These are phyloP conservation scores for Hapalemur alaotrensis DNA, from an alignment of 2,797 vertebrate species.

Conservation along the genomic window DNA sequence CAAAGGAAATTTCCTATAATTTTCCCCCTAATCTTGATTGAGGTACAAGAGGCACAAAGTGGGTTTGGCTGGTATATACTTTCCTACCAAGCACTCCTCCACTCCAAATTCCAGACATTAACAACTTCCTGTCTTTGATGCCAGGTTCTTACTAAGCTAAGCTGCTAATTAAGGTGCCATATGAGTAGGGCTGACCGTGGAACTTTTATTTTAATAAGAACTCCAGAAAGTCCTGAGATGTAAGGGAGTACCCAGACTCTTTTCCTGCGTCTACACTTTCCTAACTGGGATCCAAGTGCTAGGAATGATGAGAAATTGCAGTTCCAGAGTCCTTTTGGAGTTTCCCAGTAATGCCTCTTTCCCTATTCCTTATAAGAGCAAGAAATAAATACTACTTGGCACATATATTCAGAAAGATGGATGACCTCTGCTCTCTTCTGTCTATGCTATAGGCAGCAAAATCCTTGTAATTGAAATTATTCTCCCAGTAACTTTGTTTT, in stretches of 20 bases:
- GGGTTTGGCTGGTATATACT: background rate
- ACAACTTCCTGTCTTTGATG: background rate
- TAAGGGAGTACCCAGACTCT: background rate
- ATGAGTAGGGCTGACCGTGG: background rate
- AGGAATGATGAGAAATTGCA: background rate
- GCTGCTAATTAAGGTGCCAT: background rate
- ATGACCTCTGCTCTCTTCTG: slow-evolving; percentile 43
- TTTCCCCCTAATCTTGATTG: background rate
- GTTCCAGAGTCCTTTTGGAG: background rate
- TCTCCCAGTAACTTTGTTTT: slow-evolving; percentile 58
- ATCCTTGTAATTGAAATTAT: slow-evolving; percentile 60
- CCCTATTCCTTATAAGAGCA: slow-evolving; percentile 27
- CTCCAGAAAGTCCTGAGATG: background rate
- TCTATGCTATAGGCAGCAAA: background rate
- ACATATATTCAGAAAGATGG: slow-evolving; percentile 31
- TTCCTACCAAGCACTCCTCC: background rate
- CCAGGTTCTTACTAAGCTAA: background rate
- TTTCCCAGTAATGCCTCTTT: background rate
- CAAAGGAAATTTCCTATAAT: background rate
- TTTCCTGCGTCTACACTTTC: background rate
- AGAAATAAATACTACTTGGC: slow-evolving; percentile 28
- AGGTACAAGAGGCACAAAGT: background rate
- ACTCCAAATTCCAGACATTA: background rate
- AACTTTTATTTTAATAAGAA: slow-evolving; percentile 4
- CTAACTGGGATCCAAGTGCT: background rate